These are phyloP conservation scores for Dysmachus trigonus DNA, from an alignment of 2,888 invertebrate genomes.

Conservation along the genomic window DNA sequence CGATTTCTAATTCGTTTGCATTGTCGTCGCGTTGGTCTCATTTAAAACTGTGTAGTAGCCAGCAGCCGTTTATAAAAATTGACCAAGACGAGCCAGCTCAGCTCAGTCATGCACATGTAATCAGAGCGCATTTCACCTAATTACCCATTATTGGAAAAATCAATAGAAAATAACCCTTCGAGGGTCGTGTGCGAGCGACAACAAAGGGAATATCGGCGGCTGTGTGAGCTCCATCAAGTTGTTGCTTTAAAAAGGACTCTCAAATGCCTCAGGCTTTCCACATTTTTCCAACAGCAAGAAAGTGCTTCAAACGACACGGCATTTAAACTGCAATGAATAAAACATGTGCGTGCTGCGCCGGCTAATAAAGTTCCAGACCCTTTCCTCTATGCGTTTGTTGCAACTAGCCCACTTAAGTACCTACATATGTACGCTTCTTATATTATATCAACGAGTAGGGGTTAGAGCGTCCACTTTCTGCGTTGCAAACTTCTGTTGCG, in stretches of 20 bases:
- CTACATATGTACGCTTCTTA: not conserved
- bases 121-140: not conserved
- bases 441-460: not conserved
- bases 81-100: not conserved
- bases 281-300: not conserved
- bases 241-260: not conserved
- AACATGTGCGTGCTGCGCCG: not conserved
- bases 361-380: not conserved
- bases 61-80: not conserved
- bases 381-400: not conserved
- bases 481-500: not conserved
- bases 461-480: not conserved
- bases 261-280: not conserved
- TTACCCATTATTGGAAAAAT: not conserved
- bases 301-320: not conserved
- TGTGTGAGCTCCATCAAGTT: not conserved
- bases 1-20: not conserved
- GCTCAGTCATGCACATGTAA: not conserved
- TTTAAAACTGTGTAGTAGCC: not conserved
- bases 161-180: not conserved
- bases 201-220: not conserved
- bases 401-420: not conserved
- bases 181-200: not conserved
- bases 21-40: not conserved
- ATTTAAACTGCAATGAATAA: slow-evolving; percentile 18